Evolutionary conservation across 2,888 invertebrate species (phyloP).

Genomic region (Leucania comma): DNA sequence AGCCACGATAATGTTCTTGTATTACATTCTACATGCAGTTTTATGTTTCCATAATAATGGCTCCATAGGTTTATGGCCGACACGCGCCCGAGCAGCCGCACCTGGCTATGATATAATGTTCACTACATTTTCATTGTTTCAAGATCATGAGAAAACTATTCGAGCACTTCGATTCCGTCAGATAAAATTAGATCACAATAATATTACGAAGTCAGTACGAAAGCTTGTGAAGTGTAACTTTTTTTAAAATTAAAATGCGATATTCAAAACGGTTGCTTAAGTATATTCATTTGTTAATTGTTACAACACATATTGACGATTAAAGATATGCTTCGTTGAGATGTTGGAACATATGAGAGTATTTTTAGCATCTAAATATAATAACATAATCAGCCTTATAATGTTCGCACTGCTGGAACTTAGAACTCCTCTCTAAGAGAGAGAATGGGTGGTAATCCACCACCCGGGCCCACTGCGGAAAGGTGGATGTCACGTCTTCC

Average conservation of each 20-base stretch:
- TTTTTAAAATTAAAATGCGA: conserved; percentile 36
- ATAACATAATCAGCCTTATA: too few relatives aligned
- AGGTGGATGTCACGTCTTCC: too few relatives aligned
- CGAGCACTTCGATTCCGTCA: conserved; percentile 24
- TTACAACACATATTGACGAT: conserved; percentile 44
- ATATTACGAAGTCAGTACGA: conserved; percentile 47
- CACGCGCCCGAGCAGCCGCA: conserved; percentile 19
- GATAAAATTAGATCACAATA: conserved; percentile 56
- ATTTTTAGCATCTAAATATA: background rate
- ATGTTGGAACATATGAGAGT: background rate
- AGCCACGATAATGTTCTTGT: conserved; percentile 40
- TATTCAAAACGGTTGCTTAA: conserved; percentile 45
- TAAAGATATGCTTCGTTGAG: conserved; percentile 16
- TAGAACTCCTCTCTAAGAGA: too few relatives aligned
- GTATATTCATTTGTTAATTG: conserved; percentile 40
- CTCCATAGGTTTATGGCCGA: conserved; percentile 47
- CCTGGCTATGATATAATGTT: conserved; percentile 32
- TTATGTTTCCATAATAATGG: conserved; percentile 54
- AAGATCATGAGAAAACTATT: conserved; percentile 60
- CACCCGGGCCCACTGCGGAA: too few relatives aligned
- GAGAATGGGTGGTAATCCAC: too few relatives aligned
- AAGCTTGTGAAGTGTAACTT: conserved; percentile 35
- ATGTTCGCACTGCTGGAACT: too few relatives aligned
- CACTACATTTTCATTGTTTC: conserved; percentile 50
- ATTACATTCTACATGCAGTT: conserved; percentile 48